Evolutionary conservation across 2,113 vertebrate genomes (phyloP).

Genomic region (Mobula birostris): DNA sequence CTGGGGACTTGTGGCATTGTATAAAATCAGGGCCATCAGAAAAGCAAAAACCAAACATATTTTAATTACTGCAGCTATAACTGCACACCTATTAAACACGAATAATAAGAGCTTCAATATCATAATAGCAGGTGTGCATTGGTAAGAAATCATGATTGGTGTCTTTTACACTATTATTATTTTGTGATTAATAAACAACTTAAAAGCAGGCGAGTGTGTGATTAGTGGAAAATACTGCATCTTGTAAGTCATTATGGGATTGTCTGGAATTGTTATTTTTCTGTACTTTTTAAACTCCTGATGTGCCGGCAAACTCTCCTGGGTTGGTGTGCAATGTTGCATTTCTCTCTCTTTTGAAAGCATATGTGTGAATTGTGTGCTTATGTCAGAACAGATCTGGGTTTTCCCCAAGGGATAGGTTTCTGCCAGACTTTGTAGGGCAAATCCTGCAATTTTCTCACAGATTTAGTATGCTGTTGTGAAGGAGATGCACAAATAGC

Average conservation of each 20-base stretch:
- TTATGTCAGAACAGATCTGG: neutral
- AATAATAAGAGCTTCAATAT: neutral
- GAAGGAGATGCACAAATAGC: neutral
- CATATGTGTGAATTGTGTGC: slow-evolving; percentile 23
- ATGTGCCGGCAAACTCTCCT: neutral
- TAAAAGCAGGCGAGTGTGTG: neutral
- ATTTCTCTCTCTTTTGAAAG: slow-evolving; percentile 4
- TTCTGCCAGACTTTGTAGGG: neutral
- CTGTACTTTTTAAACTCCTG: neutral
- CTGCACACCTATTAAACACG: neutral
- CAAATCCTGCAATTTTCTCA: neutral
- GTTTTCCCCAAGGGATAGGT: neutral
- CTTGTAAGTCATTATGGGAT: neutral
- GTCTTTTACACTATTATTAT: neutral
- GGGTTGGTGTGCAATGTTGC: neutral
- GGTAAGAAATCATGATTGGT: neutral
- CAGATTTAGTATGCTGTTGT: neutral
- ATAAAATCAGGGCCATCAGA: neutral
- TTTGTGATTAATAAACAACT: neutral
- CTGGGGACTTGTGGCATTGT: neutral
- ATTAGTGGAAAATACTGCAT: neutral
- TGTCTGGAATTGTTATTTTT: neutral
- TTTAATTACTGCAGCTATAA: neutral
- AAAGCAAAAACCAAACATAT: neutral
- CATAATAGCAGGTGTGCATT: neutral